A percentile compares a stretch with the other conserved stretches of the same genome.
Conservation (phyloP, 2,797 vertebrate species). For the Paramormyrops hopkinsi region DNA sequence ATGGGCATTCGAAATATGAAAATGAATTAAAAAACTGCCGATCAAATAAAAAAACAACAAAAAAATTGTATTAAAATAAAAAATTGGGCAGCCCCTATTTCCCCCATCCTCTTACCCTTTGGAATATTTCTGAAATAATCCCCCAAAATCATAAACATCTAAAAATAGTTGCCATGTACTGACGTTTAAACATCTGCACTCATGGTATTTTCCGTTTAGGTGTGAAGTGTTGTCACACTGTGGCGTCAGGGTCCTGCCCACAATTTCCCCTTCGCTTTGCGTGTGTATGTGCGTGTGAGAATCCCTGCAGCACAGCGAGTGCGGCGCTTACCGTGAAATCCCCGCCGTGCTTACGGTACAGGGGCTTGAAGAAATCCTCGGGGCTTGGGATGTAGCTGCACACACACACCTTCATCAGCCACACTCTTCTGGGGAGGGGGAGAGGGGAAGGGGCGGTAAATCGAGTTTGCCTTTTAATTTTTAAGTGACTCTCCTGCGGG, state of each 20-base stretch:
- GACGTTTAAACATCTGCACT: slow-evolving; percentile 19
- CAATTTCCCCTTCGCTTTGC: slow-evolving; percentile 13
- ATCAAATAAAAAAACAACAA: background rate
- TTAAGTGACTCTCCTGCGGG: background rate
- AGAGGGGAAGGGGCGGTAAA: background rate
- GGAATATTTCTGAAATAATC: slow-evolving; percentile 27
- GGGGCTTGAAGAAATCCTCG: slow-evolving; percentile 19
- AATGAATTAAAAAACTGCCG: background rate
- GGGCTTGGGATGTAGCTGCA: slow-evolving; percentile 18
- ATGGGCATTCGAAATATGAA: background rate
- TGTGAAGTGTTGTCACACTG: slow-evolving; percentile 8
- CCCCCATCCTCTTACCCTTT: background rate
- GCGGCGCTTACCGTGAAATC: slow-evolving; percentile 16
- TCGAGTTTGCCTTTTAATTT: background rate
- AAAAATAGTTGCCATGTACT: slow-evolving; percentile 15
- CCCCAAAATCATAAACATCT: slow-evolving; percentile 20
- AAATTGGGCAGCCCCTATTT: background rate
- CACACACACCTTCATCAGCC: background rate
- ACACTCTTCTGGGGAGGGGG: background rate
- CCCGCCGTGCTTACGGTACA: slow-evolving; percentile 12
- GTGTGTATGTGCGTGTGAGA: background rate
- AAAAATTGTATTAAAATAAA: background rate
- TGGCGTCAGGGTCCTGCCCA: slow-evolving; percentile 3
- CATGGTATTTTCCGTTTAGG: slow-evolving; percentile 29
- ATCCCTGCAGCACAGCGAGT: background rate